phyloP scores from a whole-genome alignment of 2,113 vertebrate species.

The Himantopus leucocephalus region DNA sequence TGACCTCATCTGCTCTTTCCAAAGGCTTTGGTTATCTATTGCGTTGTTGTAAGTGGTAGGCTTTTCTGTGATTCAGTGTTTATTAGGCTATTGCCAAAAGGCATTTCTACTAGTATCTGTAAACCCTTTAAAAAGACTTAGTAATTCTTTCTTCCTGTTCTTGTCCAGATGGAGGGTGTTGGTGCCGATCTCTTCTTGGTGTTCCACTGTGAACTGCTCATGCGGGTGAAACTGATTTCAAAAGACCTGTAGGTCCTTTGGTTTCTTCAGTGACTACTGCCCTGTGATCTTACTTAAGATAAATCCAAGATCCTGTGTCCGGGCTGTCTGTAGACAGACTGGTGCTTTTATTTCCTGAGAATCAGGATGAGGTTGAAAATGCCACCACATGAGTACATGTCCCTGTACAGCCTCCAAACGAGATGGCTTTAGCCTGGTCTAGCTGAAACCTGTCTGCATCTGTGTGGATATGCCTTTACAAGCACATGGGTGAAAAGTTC shows the following conservation, averaged over 20 bases:
- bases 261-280: background rate
- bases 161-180: background rate
- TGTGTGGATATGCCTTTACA: background rate
- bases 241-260: background rate
- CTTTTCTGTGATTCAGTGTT: slow-evolving; percentile 15
- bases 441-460: background rate
- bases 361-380: background rate
- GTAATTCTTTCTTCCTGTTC: slow-evolving; percentile 7
- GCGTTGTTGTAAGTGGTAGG: background rate
- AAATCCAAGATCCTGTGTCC: background rate
- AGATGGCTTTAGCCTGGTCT: background rate
- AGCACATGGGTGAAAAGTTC: background rate
- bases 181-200: background rate
- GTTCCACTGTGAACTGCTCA: background rate
- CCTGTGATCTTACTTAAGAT: background rate
- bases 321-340: background rate
- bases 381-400: fast-evolving
- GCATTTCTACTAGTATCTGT: background rate
- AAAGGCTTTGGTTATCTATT: background rate
- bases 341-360: background rate
- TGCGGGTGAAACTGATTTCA: background rate
- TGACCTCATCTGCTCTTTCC: background rate
- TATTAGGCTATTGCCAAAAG: background rate
- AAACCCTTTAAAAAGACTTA: background rate
- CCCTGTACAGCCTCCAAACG: background rate